Base-by-base conservation (phyloP, 2,888 invertebrate genomes). In the Syrista parreyssii region DNA sequence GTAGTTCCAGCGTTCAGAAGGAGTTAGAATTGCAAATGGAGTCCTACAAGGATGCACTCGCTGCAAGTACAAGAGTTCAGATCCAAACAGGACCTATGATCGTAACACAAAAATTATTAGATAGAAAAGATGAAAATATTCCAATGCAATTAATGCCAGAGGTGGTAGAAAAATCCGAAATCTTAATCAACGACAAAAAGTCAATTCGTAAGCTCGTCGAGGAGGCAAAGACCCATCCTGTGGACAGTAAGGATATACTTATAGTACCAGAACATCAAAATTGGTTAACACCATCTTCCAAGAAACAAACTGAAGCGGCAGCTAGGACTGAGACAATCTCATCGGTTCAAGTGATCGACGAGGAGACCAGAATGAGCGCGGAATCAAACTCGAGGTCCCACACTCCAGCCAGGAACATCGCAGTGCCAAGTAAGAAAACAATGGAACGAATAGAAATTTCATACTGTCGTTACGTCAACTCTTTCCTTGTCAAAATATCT, bases 341-440 rank as follows among this genome's bases (percentile, higher is more conserved):
- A 23, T 88, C 90, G 1, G 88, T 92, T 2, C 92, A 92, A 80
- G 92, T 92, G 34, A 92, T 93, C 79, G 93, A 93, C 79, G 93
- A 93, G 83, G 93, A 93, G 82, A 93, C 93, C 1, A 87, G 93
- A 79, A 93, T 93, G 93, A 93, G 93, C 83, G 92, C 93, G 3
- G 91, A 91, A 78, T 91, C 89, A 4, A 84, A 87, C 23, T 91
- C 91, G 12, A 87, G 91, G 78, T 91, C 91, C 15, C 92, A 92
- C 79, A 91, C 91, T 34, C 91, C 91, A 23, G 91, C 91, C 15
- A 87, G 91, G 81, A 90, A 88, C 83, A 88, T 91, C 76, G 81
- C 88, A 75, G 82, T 83, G 68, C 88, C 87, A 85, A 89, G 91
- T 91, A 87, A 82, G 78, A 76, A 2, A 23, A 23, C 6, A 55